Evolutionary conservation across 2,113 vertebrate species (phyloP).

Genomic region (Microtus pennsylvanicus): DNA sequence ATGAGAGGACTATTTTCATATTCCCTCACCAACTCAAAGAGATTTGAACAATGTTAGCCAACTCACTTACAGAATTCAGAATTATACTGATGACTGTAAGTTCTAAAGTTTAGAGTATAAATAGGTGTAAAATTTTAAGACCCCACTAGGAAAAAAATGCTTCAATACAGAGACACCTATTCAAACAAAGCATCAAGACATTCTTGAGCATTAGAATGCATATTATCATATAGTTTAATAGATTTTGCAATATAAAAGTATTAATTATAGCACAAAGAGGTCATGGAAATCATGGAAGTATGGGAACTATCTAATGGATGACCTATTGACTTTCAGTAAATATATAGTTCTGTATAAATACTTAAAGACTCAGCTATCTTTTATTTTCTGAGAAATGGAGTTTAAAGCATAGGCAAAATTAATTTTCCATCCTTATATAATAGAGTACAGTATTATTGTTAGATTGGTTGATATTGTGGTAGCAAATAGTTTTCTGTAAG

Average conservation of each 20-base stretch:
- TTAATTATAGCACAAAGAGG: background rate
- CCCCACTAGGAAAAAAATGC: background rate
- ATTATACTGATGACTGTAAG: slow-evolving; percentile 10
- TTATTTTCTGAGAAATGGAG: background rate
- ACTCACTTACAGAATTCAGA: slow-evolving; percentile 42
- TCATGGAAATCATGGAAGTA: background rate
- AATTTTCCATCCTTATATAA: background rate
- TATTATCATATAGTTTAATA: background rate
- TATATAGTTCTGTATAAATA: background rate
- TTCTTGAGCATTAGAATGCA: slow-evolving; percentile 18
- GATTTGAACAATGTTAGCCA: slow-evolving; percentile 9
- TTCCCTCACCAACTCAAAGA: background rate
- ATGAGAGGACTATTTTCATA: slow-evolving; percentile 43
- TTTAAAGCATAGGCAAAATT: background rate
- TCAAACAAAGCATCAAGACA: background rate
- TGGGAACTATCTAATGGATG: background rate
- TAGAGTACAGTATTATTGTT: background rate
- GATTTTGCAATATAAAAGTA: slow-evolving; percentile 7
- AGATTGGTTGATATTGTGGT: background rate
- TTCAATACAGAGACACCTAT: background rate
- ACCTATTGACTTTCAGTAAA: slow-evolving; percentile 18
- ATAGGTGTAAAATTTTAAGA: background rate
- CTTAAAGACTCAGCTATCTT: background rate
- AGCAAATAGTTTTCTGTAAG: background rate
- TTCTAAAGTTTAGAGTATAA: background rate